Percentiles rank a stretch among this genome's conserved stretches.
phyloP scores from a whole-genome alignment of 2,113 vertebrate genomes.

The Sula dactylatra region DNA sequence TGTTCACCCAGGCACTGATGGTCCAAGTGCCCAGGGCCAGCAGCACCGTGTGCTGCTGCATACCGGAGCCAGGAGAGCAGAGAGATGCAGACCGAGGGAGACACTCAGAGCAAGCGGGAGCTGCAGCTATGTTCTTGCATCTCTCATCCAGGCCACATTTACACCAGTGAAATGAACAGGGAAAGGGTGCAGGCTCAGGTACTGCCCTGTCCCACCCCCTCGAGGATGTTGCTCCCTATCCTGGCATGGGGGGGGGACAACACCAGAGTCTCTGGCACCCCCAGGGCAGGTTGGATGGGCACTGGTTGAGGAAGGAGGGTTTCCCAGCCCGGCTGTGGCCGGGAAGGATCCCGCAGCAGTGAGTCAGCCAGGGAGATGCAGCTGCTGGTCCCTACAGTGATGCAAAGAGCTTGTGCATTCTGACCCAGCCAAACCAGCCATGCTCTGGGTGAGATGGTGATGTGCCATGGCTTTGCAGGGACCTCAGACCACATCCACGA shows the following conservation, averaged over 20 bases:
- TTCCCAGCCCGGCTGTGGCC: not conserved
- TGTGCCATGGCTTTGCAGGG: not conserved
- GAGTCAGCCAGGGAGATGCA: not conserved
- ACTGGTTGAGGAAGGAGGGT: not conserved
- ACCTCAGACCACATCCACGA: not conserved
- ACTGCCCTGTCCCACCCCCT: not conserved
- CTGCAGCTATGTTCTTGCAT: fast-evolving
- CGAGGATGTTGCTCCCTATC: not conserved
- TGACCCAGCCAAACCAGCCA: not conserved
- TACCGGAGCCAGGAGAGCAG: not conserved
- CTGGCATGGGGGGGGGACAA: not conserved
- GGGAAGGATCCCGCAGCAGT: not conserved
- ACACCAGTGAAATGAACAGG: too few relatives aligned
- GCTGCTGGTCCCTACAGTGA: not conserved
- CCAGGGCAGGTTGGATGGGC: too few relatives aligned
- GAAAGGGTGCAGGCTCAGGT: not conserved
- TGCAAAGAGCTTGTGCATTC: not conserved
- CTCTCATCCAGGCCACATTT: not conserved
- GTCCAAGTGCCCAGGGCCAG: not conserved
- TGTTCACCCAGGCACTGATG: fast-evolving
- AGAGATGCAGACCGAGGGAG: not conserved
- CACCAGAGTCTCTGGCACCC: not conserved
- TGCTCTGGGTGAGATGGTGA: fast-evolving
- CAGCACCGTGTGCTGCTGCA: fast-evolving
- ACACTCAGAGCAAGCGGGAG: not conserved